A percentile compares a stretch with the other conserved stretches of the same genome.
phyloP scores from a whole-genome alignment of 2,113 vertebrate species.

The Catharus minimus region DNA sequence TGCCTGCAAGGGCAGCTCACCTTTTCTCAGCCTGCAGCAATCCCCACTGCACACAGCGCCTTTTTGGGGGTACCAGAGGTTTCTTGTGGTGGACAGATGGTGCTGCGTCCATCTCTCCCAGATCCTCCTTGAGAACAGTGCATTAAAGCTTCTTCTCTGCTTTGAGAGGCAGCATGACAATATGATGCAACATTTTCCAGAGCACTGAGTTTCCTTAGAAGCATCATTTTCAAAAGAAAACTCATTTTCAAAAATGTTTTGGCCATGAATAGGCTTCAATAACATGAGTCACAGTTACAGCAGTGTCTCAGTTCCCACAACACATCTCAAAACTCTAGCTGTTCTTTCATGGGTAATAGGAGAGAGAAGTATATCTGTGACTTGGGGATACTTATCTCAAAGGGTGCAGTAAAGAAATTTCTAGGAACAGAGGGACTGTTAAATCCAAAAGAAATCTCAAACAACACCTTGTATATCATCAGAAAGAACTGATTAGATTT shows the following conservation, averaged over 20 bases:
- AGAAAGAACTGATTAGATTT: not conserved
- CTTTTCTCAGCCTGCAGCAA: not conserved
- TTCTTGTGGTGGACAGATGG: not conserved
- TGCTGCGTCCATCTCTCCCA: not conserved
- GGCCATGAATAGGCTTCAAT: not conserved
- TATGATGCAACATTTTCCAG: not conserved
- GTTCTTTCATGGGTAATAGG: not conserved
- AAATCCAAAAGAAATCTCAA: not conserved
- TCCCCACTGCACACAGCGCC: rapidly evolving
- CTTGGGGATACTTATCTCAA: not conserved
- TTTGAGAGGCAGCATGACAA: not conserved
- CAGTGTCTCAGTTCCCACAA: not conserved
- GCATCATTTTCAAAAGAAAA: not conserved
- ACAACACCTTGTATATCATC: not conserved
- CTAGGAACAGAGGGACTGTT: not conserved
- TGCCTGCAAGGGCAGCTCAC: not conserved
- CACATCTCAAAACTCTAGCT: not conserved
- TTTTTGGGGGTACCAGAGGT: not conserved
- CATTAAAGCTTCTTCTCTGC: not conserved
- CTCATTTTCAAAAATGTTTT: not conserved
- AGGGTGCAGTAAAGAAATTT: not conserved
- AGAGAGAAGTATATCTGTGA: not conserved
- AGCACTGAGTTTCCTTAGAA: not conserved
- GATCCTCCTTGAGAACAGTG: not conserved
- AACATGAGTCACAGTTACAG: not conserved